Base-by-base conservation (phyloP, 2,888 invertebrate genomes). In the Orthosia incerta region DNA sequence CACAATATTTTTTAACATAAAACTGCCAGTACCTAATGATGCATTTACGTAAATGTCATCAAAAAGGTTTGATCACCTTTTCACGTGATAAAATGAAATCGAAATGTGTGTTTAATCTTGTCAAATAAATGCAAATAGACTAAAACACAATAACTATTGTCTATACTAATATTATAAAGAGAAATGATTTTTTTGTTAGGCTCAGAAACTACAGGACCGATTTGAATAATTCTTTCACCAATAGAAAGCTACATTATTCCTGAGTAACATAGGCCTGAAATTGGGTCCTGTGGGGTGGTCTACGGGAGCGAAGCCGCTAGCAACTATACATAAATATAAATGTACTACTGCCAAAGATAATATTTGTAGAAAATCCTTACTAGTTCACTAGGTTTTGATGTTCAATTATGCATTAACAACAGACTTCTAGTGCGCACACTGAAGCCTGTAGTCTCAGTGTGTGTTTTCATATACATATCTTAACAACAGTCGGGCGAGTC, bases 341-440 rank as follows among this genome's bases (percentile, higher is more conserved):
- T 12, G 9, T 31, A 16, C 12, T 13, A 18, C 4, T 20, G 15
- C 12, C 20, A 46, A 13, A 46, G 13, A 12, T 23, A 12, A 48
- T 61, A 74, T 57, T 74, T 12, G n/a, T 5, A 9, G 12, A 26
- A 73, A 45, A 26, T 48, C 26, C 13, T 20, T 12, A 9, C n/a
- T 26, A n/a, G 13, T 45, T 26, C 26, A 57, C 12, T 15, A 18
- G 11, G 26, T 57, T 63, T 46, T 77, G 69, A 73, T 63, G 18
- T 5, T 50, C 48, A 74, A 50, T 73, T n/a, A 50, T 56, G 83
- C 76, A 81, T 76, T 73, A 76, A 60, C n/a, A 83, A 77, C 69
- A 70, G 26, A 72, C 61, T 69, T 67, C 56, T 61, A 69, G 20
- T 77, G 60, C 80, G 51, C 23, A 63, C 45, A 48, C 50, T 70